These are phyloP conservation scores for Xanthorhoe designata DNA, from an alignment of 2,888 invertebrate species.

Conservation along the genomic window DNA sequence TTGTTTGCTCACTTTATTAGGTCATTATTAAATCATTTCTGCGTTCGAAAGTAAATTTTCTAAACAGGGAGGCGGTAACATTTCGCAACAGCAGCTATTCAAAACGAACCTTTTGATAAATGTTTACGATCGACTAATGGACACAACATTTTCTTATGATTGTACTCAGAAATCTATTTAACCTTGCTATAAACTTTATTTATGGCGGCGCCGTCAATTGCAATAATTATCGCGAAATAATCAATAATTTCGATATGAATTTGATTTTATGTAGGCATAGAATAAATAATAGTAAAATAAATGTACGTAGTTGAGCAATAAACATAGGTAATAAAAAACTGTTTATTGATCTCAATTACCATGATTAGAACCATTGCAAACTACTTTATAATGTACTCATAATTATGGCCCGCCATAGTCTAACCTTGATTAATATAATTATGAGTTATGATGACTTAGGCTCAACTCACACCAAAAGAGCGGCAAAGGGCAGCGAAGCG, in stretches of 20 bases:
- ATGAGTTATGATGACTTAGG: too few species aligned
- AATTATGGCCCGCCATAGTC: too few species aligned
- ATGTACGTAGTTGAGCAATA: not conserved
- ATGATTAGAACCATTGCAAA: too few species aligned
- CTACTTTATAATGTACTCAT: too few species aligned
- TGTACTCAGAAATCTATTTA: constrained; percentile 26
- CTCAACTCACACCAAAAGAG: too few species aligned
- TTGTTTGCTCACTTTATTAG: constrained; percentile 25
- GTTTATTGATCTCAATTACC: too few species aligned
- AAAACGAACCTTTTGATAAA: constrained; percentile 26
- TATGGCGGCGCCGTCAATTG: constrained; percentile 23
- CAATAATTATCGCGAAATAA: constrained; percentile 21
- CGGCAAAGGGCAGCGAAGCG: too few species aligned
- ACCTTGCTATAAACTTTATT: constrained; percentile 31
- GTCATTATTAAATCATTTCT: constrained; percentile 37
- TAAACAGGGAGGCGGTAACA: constrained; percentile 27
- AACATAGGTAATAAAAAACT: not conserved
- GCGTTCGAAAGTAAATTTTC: constrained; percentile 26
- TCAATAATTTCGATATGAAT: not conserved
- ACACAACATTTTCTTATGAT: constrained; percentile 24
- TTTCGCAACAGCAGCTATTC: constrained; percentile 27
- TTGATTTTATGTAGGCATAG: not conserved
- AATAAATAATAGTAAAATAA: not conserved
- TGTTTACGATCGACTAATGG: constrained; percentile 33
- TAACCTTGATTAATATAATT: too few species aligned